Evolutionary conservation across 2,888 invertebrate species (phyloP).

Genomic region (Lymantria dispar): DNA sequence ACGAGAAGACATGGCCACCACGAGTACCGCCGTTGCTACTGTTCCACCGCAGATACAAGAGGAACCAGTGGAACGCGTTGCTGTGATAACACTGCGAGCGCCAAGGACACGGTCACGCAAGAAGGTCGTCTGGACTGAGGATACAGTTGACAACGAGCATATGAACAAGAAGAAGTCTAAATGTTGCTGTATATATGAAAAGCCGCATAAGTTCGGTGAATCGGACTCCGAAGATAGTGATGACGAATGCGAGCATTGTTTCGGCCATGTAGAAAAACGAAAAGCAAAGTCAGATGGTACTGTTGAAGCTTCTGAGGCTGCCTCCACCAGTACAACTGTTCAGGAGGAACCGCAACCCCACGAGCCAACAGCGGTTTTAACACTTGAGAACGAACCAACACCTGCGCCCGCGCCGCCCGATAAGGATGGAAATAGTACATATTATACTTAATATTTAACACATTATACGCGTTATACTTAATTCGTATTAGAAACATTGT

Average conservation of each 20-base stretch:
- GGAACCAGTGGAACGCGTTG: conserved; percentile 58
- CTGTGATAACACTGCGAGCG: conserved; percentile 68
- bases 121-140: conserved; percentile 94
- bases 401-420: conserved; percentile 52
- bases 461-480: neutral
- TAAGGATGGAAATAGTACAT: conserved; percentile 12
- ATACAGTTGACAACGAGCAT: conserved; percentile 96
- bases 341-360: conserved; percentile 33
- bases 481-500: neutral
- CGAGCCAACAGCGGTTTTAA: conserved; percentile 44
- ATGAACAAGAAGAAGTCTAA: conserved; percentile 98
- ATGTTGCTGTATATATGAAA: conserved; percentile 97
- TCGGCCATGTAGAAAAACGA: conserved; percentile 89
- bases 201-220: conserved; percentile 94
- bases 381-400: conserved; percentile 42
- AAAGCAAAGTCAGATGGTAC: conserved; percentile 41
- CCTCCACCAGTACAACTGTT: conserved; percentile 17
- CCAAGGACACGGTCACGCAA: conserved; percentile 68
- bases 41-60: conserved; percentile 64
- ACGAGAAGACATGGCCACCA: conserved; percentile 71
- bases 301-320: conserved; percentile 23
- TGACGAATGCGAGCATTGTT: conserved; percentile 94
- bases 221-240: conserved; percentile 92
- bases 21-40: conserved; percentile 70
- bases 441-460: too few species aligned